phyloP scores from a whole-genome alignment of 2,113 vertebrate species.

The Upupa epops region DNA sequence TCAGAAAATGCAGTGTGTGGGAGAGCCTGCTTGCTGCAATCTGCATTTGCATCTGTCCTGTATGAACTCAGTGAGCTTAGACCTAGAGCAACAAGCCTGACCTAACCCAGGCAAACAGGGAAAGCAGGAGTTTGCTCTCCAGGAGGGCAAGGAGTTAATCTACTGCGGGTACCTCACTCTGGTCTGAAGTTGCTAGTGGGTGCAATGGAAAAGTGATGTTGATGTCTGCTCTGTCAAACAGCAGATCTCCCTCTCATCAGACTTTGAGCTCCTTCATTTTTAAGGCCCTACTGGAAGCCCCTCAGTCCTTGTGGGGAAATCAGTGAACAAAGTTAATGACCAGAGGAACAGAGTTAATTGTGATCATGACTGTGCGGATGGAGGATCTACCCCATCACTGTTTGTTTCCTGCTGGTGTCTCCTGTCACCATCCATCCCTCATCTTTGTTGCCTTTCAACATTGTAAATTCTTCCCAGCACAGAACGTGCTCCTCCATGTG shows the following conservation, averaged over 20 bases:
- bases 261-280: background rate
- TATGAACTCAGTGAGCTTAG: background rate
- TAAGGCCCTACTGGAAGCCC: background rate
- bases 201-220: background rate
- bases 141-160: background rate
- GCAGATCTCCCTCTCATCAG: background rate
- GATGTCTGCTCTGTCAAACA: no score
- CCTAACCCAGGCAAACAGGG: background rate
- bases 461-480: conserved; percentile 16
- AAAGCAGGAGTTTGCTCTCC: background rate
- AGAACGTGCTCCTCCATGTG: conserved; percentile 37
- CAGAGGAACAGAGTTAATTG: background rate
- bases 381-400: background rate
- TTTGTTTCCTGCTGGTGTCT: conserved; percentile 6
- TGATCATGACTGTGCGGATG: background rate
- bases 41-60: background rate
- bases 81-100: accelerated
- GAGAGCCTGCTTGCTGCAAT: background rate
- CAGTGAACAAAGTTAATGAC: background rate
- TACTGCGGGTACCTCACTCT: background rate
- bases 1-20: background rate
- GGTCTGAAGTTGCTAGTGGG: background rate
- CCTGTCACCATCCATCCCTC: conserved; percentile 31
- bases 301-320: background rate
- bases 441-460: background rate